Base-by-base conservation (phyloP, 35 echinoderm and acorn worm genomes). In the Heliocidaris tuberculata region DNA sequence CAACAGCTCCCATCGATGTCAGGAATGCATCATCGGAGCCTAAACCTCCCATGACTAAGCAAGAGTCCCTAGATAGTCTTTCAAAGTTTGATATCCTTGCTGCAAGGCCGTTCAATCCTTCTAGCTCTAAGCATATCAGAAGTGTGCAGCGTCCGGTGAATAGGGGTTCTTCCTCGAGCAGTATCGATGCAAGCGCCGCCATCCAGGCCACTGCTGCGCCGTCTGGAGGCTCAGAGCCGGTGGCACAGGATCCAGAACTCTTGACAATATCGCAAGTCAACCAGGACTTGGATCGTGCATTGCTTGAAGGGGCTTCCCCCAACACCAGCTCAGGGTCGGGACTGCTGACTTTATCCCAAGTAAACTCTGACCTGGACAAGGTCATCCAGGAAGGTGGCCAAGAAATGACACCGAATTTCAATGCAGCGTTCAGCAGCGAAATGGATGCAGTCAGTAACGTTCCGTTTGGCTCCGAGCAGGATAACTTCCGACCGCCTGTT, bases 341-440 rank as follows among this genome's bases (percentile, higher is more conserved):
- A 65, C 94, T 98, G 5, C 90, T 98, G 32, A 98, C 97, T 8
- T 49, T 96, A 6, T 93, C 93, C 30, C 96, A 98, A 52, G 93
- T 98, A 2, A 97, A 87, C 61, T 93, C 94, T 85, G 97, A 98
- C 59, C 90, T 98, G 89, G 97, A 98, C 93, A 95, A 95, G 59
- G 97, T 94, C 32, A 93, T 93, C 31, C 91, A 93, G 47, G 91
- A 93, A 54, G 91, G 47, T n/a, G 13, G 48, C 9, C 65, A 78
- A 8, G 91, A 93, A 48, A 48, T 59, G 50, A 30, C 48, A 31
- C 27, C 91, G 4, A 93, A 59, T 59, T 30, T 93, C 91, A 93
- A 93, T 93, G 91, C 91, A 49, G 50, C 91, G 9, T 93, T 93
- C 50, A 93, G 91, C 50, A 59, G 50, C 13, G 91, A 93, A 31